A percentile compares a stretch with the other conserved stretches of the same genome.
phyloP scores from a whole-genome alignment of 53 echinoderm and acorn worm species.

The Echinometra lucunter region DNA sequence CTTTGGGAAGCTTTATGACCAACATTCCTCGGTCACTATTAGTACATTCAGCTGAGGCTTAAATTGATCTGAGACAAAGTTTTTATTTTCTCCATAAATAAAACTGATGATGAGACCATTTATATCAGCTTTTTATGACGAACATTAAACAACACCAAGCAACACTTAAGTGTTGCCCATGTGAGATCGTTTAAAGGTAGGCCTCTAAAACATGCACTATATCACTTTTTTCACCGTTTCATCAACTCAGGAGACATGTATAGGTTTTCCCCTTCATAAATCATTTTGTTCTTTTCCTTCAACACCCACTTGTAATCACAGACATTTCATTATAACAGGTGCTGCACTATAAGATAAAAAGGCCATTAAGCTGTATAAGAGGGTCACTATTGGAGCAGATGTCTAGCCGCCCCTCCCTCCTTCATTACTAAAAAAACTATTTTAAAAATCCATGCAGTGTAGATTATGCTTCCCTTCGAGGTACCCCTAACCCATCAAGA shows the following conservation, averaged over 20 bases:
- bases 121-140: neutral
- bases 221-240: too few relatives aligned
- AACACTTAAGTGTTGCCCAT: neutral
- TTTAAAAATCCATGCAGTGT: too few relatives aligned
- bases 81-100: neutral
- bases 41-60: neutral
- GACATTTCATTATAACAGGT: neutral
- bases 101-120: neutral
- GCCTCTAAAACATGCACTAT: too few relatives aligned
- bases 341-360: neutral
- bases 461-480: too few relatives aligned
- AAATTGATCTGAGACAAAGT: neutral
- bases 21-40: neutral
- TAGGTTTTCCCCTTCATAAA: neutral
- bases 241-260: too few relatives aligned
- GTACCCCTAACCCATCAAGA: too few relatives aligned
- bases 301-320: neutral
- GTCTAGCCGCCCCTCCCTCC: neutral
- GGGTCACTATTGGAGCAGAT: neutral
- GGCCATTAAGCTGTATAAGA: neutral
- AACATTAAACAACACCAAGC: neutral
- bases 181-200: neutral
- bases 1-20: neutral
- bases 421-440: too few relatives aligned
- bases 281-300: neutral